Base-by-base conservation (phyloP, 1,140 invertebrate species). In the Hylaeus volcanicus region DNA sequence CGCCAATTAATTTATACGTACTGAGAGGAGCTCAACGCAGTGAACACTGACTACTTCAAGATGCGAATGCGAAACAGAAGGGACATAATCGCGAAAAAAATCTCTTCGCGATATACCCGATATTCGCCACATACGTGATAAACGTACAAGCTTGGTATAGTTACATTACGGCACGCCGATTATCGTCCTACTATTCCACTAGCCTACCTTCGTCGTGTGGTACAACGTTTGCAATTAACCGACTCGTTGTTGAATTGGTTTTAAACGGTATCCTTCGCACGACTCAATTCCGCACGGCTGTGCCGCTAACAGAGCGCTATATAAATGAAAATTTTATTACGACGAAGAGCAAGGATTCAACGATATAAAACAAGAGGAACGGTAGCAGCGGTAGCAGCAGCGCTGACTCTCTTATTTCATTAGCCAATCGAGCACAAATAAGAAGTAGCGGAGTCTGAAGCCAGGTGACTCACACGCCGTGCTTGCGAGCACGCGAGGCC, bases 401-500 rank as follows among this genome's bases (percentile, higher is more conserved):
- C 5, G 53, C 37, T 39, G 39, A 6, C 69, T 71, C 72, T 53
- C 9, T 63, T 75, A 63, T 61, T 74, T 80, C 56, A 61, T 80
- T 75, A 80, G 79, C 55, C 64, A 45, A 80, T 80, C 79, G 53
- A 26, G 72, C 48, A 75, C 63, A 75, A 68, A 75, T 80, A 80
- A 74, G 64, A 80, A 75, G n/a, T n/a, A 75, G 26, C 65, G 55
- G 12, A 65, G 14, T 58, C 53, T 37, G 45, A 61, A 80, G 64
- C 63, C 78, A 80, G 73, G 73, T 80, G 79, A 80, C 72, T 80
- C 79, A 74, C 45, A 53, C 26, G 26, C 43, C 64, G 14, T n/a
- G 63, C 43, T 43, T 63, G 48, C 58, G 26, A 79, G 26, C 79
- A 80, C 73, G 79, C 72, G 64, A 75, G 63, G 14, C 63, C 53